Conservation (phyloP, 2,113 vertebrate species). For the Hiodon alosoides region DNA sequence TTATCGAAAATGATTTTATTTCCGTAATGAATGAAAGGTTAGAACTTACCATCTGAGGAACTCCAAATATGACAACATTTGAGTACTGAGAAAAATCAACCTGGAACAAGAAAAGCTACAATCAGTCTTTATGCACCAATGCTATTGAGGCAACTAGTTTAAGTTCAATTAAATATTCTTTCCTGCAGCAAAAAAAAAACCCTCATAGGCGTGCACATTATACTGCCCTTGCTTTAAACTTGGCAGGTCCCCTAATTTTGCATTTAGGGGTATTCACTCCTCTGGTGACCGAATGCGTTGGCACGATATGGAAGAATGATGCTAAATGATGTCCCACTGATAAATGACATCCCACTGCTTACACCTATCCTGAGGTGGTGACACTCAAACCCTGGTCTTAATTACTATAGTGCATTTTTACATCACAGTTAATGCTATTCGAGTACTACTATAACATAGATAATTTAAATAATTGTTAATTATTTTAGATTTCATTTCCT, state of each 20-base stretch:
- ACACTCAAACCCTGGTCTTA: neutral
- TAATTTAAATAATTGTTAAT: neutral
- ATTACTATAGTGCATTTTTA: neutral
- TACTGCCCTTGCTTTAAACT: too few relatives aligned
- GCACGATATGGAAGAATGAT: too few relatives aligned
- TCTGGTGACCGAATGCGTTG: too few relatives aligned
- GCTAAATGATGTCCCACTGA: too few relatives aligned
- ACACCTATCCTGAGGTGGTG: too few relatives aligned
- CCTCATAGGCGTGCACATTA: too few relatives aligned
- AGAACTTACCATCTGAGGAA: conserved; percentile 91
- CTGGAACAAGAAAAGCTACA: conserved; percentile 47
- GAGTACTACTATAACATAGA: neutral
- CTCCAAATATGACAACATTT: conserved; percentile 90
- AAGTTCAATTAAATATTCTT: neutral
- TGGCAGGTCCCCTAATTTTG: too few relatives aligned
- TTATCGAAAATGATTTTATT: too few relatives aligned
- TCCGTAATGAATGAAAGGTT: neutral
- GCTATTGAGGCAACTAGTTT: neutral
- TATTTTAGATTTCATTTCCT: neutral
- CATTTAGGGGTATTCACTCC: too few relatives aligned
- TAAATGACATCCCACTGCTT: too few relatives aligned
- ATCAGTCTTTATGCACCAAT: neutral
- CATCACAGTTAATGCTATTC: neutral
- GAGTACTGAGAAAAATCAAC: conserved; percentile 79
- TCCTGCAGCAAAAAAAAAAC: too few relatives aligned